These are phyloP conservation scores for mouse (Mus musculus) DNA, from an alignment of 2,113 vertebrate species.

Conservation along the genomic window DNA sequence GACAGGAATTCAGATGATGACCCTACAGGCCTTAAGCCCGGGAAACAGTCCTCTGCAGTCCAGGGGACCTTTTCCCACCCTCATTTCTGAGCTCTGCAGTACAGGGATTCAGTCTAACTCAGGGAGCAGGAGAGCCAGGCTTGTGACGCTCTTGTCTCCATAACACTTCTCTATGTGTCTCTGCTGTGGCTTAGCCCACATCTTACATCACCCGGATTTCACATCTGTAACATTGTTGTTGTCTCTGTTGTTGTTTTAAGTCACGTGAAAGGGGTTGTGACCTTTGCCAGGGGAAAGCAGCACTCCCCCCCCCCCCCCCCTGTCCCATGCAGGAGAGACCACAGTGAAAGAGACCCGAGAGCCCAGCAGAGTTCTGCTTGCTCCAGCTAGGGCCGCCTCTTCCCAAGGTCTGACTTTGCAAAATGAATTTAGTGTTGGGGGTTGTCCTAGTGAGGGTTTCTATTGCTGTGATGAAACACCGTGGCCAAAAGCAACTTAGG, in stretches of 20 bases:
- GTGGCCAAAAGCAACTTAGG: not conserved
- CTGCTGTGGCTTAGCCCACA: not conserved
- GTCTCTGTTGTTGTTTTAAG: not conserved
- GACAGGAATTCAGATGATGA: not conserved
- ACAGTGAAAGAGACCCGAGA: rapidly evolving
- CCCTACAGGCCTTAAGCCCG: not conserved
- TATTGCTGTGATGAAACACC: not conserved
- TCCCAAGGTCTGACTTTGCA: not conserved
- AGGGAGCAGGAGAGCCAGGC: not conserved
- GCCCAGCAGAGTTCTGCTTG: not conserved
- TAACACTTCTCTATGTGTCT: not conserved
- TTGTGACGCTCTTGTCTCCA: not conserved
- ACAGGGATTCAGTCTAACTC: too few species aligned
- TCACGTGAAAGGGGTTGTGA: not conserved
- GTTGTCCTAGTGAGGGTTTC: not conserved
- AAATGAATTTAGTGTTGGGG: not conserved
- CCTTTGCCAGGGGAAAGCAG: not conserved
- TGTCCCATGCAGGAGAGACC: not conserved
- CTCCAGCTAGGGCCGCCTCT: not conserved
- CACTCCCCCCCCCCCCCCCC: rapidly evolving
- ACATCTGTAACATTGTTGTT: not conserved
- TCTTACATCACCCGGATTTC: not conserved
- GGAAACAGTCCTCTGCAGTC: not conserved
- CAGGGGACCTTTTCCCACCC: not conserved
- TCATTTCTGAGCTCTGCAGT: not conserved